phyloP scores from a whole-genome alignment of 1,140 invertebrate species.

The Bemisia tabaci region DNA sequence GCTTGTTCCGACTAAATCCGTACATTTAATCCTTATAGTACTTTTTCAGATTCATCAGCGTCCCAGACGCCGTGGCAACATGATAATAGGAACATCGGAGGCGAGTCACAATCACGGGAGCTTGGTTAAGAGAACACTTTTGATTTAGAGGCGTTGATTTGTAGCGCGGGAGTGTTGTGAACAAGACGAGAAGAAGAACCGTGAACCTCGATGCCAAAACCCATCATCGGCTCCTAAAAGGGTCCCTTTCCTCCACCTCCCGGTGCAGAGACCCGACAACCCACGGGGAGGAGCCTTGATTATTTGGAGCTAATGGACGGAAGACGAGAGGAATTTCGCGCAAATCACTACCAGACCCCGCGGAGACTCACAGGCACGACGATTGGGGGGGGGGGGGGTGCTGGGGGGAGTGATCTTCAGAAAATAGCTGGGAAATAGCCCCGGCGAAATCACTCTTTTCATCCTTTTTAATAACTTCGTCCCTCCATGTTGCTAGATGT shows the following conservation, averaged over 20 bases:
- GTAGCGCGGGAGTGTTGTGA: not conserved
- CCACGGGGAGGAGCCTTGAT: not conserved
- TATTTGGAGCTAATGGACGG: not conserved
- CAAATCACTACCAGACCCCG: not conserved
- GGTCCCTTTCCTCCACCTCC: not conserved
- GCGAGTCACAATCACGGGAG: not conserved
- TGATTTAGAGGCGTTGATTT: not conserved
- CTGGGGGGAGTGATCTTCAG: not conserved
- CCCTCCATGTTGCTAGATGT: not conserved
- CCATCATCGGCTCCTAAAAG: not conserved
- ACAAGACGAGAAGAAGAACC: not conserved
- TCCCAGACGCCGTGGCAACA: not conserved
- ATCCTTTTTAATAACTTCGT: not conserved
- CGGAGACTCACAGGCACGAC: not conserved
- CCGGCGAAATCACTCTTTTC: not conserved
- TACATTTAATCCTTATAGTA: too few species aligned
- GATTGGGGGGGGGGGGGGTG: not conserved
- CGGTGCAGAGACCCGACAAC: not conserved
- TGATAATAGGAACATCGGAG: not conserved
- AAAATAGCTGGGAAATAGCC: not conserved
- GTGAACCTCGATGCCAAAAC: not conserved
- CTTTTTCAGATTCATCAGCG: not conserved
- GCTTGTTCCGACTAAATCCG: too few species aligned
- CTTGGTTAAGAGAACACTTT: not conserved
- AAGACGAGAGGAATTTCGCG: not conserved